A percentile compares a stretch with the other conserved stretches of the same genome.
These are phyloP conservation scores for Hirtodrosophila alboralis DNA, from an alignment of 2,888 invertebrate genomes.

Conservation along the genomic window DNA sequence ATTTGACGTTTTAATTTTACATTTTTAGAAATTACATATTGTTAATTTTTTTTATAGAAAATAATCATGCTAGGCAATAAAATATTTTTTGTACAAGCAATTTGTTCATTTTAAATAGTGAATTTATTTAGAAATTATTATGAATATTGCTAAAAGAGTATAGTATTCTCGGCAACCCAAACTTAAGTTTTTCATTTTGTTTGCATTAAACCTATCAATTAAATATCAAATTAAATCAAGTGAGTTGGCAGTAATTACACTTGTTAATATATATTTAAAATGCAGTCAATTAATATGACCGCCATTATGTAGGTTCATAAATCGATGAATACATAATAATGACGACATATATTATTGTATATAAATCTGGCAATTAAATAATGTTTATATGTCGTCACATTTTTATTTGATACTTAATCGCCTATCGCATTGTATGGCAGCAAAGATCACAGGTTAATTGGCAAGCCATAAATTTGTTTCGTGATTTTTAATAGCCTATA, in stretches of 20 bases:
- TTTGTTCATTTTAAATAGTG: too few relatives aligned
- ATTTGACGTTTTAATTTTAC: too few relatives aligned
- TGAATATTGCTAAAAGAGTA: too few relatives aligned
- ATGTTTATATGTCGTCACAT: background rate
- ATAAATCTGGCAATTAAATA: constrained; percentile 40
- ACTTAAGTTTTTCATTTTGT: too few relatives aligned
- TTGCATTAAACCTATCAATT: too few relatives aligned
- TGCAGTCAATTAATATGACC: background rate
- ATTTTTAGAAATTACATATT: too few relatives aligned
- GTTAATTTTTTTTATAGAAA: too few relatives aligned
- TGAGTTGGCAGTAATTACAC: background rate
- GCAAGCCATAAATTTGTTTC: constrained; percentile 40
- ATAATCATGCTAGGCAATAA: too few relatives aligned
- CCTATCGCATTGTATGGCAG: constrained; percentile 13
- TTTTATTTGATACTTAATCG: constrained; percentile 31
- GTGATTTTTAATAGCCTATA: constrained; percentile 12
- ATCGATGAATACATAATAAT: constrained; percentile 13
- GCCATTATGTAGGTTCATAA: too few relatives aligned
- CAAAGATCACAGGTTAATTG: constrained; percentile 50
- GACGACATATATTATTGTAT: constrained; percentile 3
- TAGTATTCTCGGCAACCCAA: too few relatives aligned
- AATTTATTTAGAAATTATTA: too few relatives aligned
- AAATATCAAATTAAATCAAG: background rate
- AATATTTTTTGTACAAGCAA: too few relatives aligned
- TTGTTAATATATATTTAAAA: background rate